A percentile compares a stretch with the other conserved stretches of the same genome.
Conservation (phyloP, 2,797 vertebrate genomes). For the Stomatorhinus walkeri region DNA sequence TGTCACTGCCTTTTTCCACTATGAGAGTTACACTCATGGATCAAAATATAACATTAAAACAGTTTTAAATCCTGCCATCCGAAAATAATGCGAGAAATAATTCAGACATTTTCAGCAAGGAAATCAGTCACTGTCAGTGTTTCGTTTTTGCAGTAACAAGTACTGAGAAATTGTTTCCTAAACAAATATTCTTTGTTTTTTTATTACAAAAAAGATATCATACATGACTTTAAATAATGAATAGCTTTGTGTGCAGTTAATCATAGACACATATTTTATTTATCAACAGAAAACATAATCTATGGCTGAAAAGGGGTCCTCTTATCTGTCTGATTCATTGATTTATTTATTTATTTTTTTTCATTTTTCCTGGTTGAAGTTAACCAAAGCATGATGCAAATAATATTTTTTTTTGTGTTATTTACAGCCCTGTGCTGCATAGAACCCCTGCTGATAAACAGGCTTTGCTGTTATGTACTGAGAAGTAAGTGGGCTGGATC, state of each 20-base stretch:
- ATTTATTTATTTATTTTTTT: background rate
- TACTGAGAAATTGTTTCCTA: background rate
- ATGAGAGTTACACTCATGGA: background rate
- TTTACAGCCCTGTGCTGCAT: conserved; percentile 20
- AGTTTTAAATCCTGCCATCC: background rate
- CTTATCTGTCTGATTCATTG: background rate
- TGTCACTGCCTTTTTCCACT: background rate
- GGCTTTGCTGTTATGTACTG: conserved; percentile 26
- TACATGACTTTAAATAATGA: background rate
- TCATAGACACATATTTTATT: conserved; percentile 9
- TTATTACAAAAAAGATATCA: conserved; percentile 1
- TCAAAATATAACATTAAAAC: background rate
- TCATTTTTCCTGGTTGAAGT: background rate
- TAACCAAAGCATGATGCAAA: conserved; percentile 24
- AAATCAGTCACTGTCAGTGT: background rate
- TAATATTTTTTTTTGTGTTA: conserved; percentile 17
- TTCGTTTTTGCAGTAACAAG: background rate
- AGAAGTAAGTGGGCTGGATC: conserved; percentile 22
- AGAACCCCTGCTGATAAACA: conserved; percentile 25
- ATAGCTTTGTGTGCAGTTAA: background rate
- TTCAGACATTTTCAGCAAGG: background rate
- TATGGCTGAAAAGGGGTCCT: conserved; percentile 1
- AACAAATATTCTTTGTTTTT: background rate
- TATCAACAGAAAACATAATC: conserved; percentile 13
- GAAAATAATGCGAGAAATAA: background rate